Evolutionary conservation across 2,797 vertebrate genomes (phyloP), one percentile per base, ranked within the genome.

Genomic region (Falco naumanni): DNA sequence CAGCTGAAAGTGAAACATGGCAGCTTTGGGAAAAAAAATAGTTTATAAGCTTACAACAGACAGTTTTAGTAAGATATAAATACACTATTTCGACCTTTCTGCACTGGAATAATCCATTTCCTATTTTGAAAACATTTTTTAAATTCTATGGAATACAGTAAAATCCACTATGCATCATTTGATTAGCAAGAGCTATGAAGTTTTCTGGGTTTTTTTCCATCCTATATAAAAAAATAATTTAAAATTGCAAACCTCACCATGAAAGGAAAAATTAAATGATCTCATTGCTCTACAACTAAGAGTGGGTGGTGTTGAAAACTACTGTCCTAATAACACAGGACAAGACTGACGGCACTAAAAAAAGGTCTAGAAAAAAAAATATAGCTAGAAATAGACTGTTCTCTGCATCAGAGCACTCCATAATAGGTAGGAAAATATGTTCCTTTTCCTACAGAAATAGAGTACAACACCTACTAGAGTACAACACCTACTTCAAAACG

Each of bases 371-470:
- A 41, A 45, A 90, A 45, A 90, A 91, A 96, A 71, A 48, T 3
- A 74, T 9, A 78, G 63, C 96, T 89, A 95, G 94, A 96, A 97
- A 96, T 96, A 96, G 96, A 95, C 79, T 87, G 87, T 56, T 77
- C 84, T 90, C 72, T 93, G 66, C 79, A 95, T 78, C 83, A 86
- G 47, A 92, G 54, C 45, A 34, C 53, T 93, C 92, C 68, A 92
- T 93, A 94, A 92, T 89, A 85, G 91, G 91, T 78, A 94, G 75
- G 61, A 94, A 94, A 96, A 97, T 68, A 93, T 90, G 93, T 41
- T 95, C 47, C 20, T 76, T 90, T 95, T 84, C 48, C 66, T 79
- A 88, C 82, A 93, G 80, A 95, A 94, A 94, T 81, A 95, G 85
- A 84, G 79, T 89, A 84, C 72, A 94, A 75, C 72, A 93, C 72